Evolutionary conservation across 2,797 vertebrate genomes (phyloP).

Genomic region (Coccyzus lansbergi): DNA sequence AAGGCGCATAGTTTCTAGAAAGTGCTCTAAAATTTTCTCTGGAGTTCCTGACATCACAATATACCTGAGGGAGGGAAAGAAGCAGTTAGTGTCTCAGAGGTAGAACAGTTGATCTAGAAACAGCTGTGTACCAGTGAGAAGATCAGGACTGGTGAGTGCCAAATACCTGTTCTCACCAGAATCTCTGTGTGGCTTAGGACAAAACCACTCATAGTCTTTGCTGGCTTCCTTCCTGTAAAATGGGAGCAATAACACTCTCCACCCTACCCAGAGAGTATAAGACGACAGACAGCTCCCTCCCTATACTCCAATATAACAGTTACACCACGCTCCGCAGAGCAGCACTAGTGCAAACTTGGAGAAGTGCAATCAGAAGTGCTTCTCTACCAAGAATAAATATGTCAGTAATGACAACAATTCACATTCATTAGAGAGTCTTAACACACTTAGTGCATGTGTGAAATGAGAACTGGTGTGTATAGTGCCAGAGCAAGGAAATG

Average conservation of each 20-base stretch:
- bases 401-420: not conserved
- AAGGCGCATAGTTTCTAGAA: slow-evolving; percentile 95
- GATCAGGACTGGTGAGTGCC: not conserved
- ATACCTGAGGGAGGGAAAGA: slow-evolving; percentile 83
- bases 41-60: slow-evolving; percentile 98
- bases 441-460: not conserved
- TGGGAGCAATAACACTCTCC: not conserved
- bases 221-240: not conserved
- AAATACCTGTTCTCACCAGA: not conserved
- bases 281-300: not conserved
- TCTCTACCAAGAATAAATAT: not conserved
- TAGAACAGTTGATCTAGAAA: not conserved
- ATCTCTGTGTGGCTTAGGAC: not conserved
- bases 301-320: not conserved
- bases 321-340: not conserved
- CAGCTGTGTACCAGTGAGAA: not conserved
- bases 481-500: not conserved
- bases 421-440: not conserved
- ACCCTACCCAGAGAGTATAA: not conserved
- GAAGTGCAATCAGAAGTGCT: not conserved
- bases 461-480: not conserved
- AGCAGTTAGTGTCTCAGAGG: slow-evolving; percentile 12
- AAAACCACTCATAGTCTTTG: not conserved
- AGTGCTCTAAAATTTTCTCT: slow-evolving; percentile 99
- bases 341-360: not conserved